These are phyloP conservation scores for Tiliacea aurago DNA, from an alignment of 2,888 invertebrate species.

Conservation along the genomic window DNA sequence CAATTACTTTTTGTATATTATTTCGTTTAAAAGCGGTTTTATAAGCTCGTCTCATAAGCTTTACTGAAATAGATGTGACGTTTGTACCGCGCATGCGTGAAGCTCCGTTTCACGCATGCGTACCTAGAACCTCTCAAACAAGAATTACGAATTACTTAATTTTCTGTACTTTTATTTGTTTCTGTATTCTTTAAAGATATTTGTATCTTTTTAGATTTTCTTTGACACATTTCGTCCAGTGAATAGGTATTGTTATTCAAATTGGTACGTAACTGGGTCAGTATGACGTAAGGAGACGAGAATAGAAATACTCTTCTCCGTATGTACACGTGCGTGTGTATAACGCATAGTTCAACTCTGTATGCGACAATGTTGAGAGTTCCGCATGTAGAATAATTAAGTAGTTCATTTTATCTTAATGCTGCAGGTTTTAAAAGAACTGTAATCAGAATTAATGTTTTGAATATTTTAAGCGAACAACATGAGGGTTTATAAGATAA, in stretches of 20 bases:
- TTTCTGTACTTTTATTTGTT: constrained; percentile 1
- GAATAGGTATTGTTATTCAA: constrained; percentile 39
- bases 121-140: constrained; percentile 21
- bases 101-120: constrained; percentile 79
- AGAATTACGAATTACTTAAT: constrained; percentile 15
- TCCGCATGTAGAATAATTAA: constrained; percentile 49
- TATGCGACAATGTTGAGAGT: constrained; percentile 52
- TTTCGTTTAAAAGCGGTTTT: constrained; percentile 57
- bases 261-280: constrained; percentile 49
- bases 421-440: constrained; percentile 3
- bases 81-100: constrained; percentile 79
- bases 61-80: constrained; percentile 88
- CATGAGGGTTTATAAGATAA: not conserved
- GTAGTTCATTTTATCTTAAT: constrained; percentile 10
- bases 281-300: constrained; percentile 40
- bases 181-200: not conserved
- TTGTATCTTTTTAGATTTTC: not conserved
- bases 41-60: constrained; percentile 71
- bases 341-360: constrained; percentile 27
- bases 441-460: not conserved
- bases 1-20: constrained; percentile 55
- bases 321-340: not conserved
- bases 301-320: constrained; percentile 50
- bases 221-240: constrained; percentile 4
- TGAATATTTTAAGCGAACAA: not conserved